These are phyloP conservation scores for Zosterops lateralis DNA, from an alignment of 2,113 vertebrate genomes.

Conservation along the genomic window DNA sequence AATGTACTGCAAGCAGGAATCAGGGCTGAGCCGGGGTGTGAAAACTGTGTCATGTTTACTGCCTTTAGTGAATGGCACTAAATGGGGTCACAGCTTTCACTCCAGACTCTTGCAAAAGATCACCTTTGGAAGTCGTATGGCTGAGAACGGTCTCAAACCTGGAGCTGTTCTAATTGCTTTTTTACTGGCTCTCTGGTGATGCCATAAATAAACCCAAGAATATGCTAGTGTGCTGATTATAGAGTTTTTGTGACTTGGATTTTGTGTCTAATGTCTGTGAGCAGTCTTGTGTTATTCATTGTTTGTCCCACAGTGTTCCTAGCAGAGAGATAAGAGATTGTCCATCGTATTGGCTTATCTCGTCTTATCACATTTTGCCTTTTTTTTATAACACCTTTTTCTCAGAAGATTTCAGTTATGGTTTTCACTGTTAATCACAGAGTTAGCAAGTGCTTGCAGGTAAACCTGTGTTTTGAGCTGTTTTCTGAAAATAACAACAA, in stretches of 20 bases:
- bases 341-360: too few relatives aligned
- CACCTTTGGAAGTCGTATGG: neutral
- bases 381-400: neutral
- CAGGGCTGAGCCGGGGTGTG: neutral
- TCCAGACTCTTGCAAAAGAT: neutral
- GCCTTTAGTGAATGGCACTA: neutral
- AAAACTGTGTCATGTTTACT: neutral
- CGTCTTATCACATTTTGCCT: neutral
- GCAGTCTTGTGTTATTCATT: neutral
- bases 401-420: neutral
- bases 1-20: neutral
- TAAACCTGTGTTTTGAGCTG: neutral
- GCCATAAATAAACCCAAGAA: neutral
- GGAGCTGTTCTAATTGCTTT: neutral
- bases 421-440: neutral
- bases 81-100: conserved; percentile 16
- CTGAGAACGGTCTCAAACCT: neutral
- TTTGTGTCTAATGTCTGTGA: neutral
- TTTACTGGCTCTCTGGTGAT: neutral
- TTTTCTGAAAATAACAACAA: neutral
- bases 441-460: conserved; percentile 11
- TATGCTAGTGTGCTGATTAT: neutral
- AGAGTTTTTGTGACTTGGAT: neutral
- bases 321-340: neutral
- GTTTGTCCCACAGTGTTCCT: neutral